Conservation (phyloP, 2,797 vertebrate species). For the Rhinatrema bivittatum region DNA sequence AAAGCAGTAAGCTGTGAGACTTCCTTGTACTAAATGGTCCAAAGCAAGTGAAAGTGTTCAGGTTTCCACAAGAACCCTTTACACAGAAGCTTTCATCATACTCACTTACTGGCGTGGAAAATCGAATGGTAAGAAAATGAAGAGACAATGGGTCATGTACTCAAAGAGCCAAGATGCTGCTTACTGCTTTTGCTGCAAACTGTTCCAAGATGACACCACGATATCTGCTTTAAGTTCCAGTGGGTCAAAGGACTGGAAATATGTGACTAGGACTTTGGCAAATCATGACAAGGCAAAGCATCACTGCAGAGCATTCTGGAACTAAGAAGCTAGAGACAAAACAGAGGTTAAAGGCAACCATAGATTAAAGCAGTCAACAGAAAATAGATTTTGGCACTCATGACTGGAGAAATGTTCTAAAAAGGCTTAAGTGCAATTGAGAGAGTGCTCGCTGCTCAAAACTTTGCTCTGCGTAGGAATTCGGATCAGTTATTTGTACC, state of each 20-base stretch:
- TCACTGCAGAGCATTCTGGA: not conserved
- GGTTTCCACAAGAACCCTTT: not conserved
- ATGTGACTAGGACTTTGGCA: not conserved
- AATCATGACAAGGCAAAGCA: not conserved
- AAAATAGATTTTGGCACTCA: not conserved
- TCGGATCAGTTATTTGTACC: not conserved
- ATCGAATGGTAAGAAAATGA: constrained; percentile 1
- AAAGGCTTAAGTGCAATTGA: constrained; percentile 2
- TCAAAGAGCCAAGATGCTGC: not conserved
- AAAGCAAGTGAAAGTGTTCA: too few species aligned
- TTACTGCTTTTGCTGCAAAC: too few species aligned
- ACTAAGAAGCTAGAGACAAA: not conserved
- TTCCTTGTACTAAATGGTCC: too few species aligned
- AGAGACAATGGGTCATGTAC: not conserved
- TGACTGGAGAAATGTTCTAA: not conserved
- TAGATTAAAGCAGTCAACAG: not conserved
- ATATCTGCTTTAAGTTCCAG: not conserved
- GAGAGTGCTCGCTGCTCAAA: not conserved
- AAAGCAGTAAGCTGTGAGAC: too few species aligned
- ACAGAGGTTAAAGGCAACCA: not conserved
- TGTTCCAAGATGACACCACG: not conserved
- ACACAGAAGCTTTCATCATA: not conserved
- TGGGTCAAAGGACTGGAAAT: not conserved
- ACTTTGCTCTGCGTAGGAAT: not conserved
- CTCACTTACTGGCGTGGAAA: not conserved